Base-by-base conservation (phyloP, 2,888 invertebrate genomes). In the Parochlus steinenii region DNA sequence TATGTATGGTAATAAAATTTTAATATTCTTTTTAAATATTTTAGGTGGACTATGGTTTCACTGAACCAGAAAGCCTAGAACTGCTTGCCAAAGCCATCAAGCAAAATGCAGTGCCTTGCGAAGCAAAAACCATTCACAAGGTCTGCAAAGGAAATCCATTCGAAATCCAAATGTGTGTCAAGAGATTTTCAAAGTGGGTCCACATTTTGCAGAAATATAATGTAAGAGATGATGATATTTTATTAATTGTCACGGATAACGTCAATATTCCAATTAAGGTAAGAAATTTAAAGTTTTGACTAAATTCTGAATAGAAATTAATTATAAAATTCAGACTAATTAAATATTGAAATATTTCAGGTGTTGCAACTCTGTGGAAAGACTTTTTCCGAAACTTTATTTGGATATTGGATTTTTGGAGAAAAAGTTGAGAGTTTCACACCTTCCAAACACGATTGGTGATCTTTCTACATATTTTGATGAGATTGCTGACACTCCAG, bases 331-430 rank as follows among this genome's bases (percentile, higher is more conserved):
- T n/a, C n/a, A n/a, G n/a, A n/a, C n/a, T n/a, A n/a, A n/a, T 36
- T 11, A 15, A n/a, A 14, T 23, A 4, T 23, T 17, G 3, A 8
- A 30, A 12, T 18, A 29, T 19, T 41, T 2, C 26, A 58, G 55
- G 41, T 58, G 10, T 33, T 58, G 20, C 40, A 49, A 6, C 25
- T 44, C 6, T 41, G 55, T 46, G 16, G 38, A 39, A 1, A 29
- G 46, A 20, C 40, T 55, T 3, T 55, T 58, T 43, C 46, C 50
- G 1, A 46, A 42, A 37, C 39, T 59, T 2, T 60, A 51, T 44
- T 43, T 52, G n/a, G 57, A 59, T 41, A 58, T 56, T 45, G 56
- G 54, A 10, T 59, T 57, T 42, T 44, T 59, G n/a, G 59, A 53
- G 10, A 49, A 55, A 38, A 59, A 57, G 40, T 45, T 59, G 29